Percentiles rank a stretch among this genome's conserved stretches.
Evolutionary conservation across 2,888 invertebrate genomes (phyloP).

Genomic region (Andrena bicolor): DNA sequence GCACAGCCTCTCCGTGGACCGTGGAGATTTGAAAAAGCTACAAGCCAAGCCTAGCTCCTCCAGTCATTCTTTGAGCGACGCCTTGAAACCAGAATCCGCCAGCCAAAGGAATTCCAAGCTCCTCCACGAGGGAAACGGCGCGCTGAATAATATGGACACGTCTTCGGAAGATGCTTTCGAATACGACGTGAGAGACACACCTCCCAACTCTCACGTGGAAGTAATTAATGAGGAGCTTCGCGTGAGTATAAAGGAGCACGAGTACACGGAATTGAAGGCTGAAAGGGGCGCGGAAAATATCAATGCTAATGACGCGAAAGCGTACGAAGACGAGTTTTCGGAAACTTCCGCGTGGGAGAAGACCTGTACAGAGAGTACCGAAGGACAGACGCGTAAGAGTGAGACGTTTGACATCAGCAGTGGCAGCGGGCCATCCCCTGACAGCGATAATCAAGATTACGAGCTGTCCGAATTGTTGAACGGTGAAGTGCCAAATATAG

Average conservation of each 20-base stretch:
- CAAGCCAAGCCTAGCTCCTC: constrained; percentile 78
- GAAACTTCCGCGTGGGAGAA: constrained; percentile 81
- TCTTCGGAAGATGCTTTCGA: constrained; percentile 79
- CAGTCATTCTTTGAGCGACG: constrained; percentile 80
- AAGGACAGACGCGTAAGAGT: constrained; percentile 80
- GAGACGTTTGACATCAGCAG: constrained; percentile 83
- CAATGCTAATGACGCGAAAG: constrained; percentile 60
- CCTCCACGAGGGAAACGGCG: constrained; percentile 59
- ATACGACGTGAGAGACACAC: constrained; percentile 80
- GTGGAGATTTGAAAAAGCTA: constrained; percentile 76
- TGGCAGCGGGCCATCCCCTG: constrained; percentile 80
- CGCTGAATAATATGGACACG: constrained; percentile 77
- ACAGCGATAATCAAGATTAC: constrained; percentile 80
- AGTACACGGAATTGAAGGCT: constrained; percentile 73
- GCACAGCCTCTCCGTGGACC: constrained; percentile 85
- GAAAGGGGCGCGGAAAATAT: constrained; percentile 44
- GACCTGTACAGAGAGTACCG: constrained; percentile 79
- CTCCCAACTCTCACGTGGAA: constrained; percentile 83
- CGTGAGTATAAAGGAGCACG: constrained; percentile 73
- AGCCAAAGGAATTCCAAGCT: constrained; percentile 54
- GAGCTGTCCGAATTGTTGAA: constrained; percentile 77
- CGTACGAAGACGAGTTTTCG: constrained; percentile 78
- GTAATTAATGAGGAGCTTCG: constrained; percentile 75
- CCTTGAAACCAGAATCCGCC: constrained; percentile 61
- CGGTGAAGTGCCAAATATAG: constrained; percentile 65